These are phyloP conservation scores for Haliaeetus leucogaster DNA, from an alignment of 2,113 vertebrate species.

Conservation along the genomic window DNA sequence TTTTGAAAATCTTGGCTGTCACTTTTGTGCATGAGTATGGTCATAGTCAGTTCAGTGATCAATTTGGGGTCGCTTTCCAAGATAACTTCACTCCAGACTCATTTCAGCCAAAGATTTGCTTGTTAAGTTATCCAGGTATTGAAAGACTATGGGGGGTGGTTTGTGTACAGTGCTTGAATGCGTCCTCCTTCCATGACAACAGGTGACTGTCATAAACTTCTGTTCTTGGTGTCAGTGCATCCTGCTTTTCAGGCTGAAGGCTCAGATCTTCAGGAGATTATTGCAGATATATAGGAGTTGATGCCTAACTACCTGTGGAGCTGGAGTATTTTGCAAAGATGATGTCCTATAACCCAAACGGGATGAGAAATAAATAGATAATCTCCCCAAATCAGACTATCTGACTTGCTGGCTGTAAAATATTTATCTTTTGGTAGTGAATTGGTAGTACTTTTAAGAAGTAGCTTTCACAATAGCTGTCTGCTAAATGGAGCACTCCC, in stretches of 20 bases:
- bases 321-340: background rate
- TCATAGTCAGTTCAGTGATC: background rate
- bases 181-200: accelerated
- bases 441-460: background rate
- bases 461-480: background rate
- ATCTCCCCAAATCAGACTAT: background rate
- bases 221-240: background rate
- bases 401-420: background rate
- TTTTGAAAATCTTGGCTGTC: background rate
- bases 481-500: accelerated
- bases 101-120: background rate
- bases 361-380: background rate
- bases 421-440: background rate
- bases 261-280: background rate
- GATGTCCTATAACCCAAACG: too few relatives aligned
- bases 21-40: background rate
- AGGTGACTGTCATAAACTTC: background rate
- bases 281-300: background rate
- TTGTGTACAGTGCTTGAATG: accelerated
- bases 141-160: background rate
- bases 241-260: background rate
- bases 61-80: background rate
- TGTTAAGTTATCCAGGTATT: accelerated
- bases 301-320: background rate
- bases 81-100: background rate